These are phyloP conservation scores for Anastrepha ludens DNA, from an alignment of 1,140 invertebrate genomes.

Conservation along the genomic window DNA sequence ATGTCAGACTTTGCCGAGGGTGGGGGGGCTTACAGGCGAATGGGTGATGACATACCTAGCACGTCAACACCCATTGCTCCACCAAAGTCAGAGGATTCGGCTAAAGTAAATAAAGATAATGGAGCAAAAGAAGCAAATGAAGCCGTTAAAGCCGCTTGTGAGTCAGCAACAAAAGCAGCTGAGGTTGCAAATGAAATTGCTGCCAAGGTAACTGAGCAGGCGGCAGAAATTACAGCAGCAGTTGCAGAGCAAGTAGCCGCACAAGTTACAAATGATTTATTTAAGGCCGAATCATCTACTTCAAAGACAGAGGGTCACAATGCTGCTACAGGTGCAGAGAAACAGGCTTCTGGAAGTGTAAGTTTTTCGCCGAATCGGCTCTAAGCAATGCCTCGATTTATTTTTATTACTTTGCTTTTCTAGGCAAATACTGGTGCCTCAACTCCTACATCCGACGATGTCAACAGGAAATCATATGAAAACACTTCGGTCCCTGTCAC, in stretches of 20 bases:
- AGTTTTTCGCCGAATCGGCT: background rate
- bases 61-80: conserved; percentile 49
- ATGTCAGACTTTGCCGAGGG: conserved; percentile 69
- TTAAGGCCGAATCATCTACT: background rate
- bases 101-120: background rate
- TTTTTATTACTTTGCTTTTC: background rate
- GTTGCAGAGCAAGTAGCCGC: conserved; percentile 34
- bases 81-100: background rate
- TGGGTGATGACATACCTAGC: background rate
- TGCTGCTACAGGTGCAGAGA: background rate
- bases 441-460: conserved; percentile 19
- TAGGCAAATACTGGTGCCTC: background rate
- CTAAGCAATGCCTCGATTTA: conserved; percentile 21
- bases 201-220: conserved; percentile 35
- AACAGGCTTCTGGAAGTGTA: background rate
- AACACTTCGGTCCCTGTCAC: conserved; percentile 55
- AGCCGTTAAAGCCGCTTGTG: conserved; percentile 34
- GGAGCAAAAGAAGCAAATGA: background rate
- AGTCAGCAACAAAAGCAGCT: conserved; percentile 46
- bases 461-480: conserved; percentile 58
- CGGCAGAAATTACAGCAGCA: conserved; percentile 18
- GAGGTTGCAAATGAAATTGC: conserved; percentile 34
- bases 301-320: conserved; percentile 57
- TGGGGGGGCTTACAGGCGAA: conserved; percentile 54
- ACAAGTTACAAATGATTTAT: conserved; percentile 28